A percentile compares a stretch with the other conserved stretches of the same genome.
phyloP scores from a whole-genome alignment of 2,888 invertebrate genomes.

The Brachyptera putata region DNA sequence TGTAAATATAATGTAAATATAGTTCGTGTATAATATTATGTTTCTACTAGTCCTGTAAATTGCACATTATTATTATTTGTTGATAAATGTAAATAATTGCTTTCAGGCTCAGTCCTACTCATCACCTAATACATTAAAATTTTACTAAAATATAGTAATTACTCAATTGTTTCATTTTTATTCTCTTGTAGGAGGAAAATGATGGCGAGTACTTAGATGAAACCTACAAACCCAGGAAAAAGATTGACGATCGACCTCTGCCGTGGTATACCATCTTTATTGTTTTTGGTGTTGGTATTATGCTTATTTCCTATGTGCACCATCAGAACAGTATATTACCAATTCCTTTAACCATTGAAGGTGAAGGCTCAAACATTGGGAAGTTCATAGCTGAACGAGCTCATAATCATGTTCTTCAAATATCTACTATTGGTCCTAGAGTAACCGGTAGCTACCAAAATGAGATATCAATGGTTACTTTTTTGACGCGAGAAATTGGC shows the following conservation, averaged over 20 bases:
- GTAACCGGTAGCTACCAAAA: conserved; percentile 38
- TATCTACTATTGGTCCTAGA: conserved; percentile 40
- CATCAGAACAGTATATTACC: conserved; percentile 44
- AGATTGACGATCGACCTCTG: background rate
- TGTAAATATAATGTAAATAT: too few species aligned
- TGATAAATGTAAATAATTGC: too few species aligned
- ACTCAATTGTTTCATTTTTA: too few species aligned
- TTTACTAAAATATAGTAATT: too few species aligned
- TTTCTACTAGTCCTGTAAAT: too few species aligned
- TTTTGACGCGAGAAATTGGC: too few species aligned
- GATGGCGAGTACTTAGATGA: too few species aligned
- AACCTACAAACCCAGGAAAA: background rate
- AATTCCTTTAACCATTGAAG: conserved; percentile 47
- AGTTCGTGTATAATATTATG: too few species aligned
- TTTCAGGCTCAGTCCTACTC: too few species aligned
- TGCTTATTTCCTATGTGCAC: background rate
- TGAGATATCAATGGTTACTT: conserved; percentile 35
- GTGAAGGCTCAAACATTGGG: conserved; percentile 43
- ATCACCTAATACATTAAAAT: too few species aligned
- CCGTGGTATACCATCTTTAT: background rate
- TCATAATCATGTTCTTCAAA: conserved; percentile 55
- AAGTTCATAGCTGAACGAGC: conserved; percentile 62
- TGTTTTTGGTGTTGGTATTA: background rate
- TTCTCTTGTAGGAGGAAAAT: too few species aligned
- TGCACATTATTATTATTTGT: too few species aligned